phyloP scores from a whole-genome alignment of 2,888 invertebrate genomes.

The Mellilla xanthometata region DNA sequence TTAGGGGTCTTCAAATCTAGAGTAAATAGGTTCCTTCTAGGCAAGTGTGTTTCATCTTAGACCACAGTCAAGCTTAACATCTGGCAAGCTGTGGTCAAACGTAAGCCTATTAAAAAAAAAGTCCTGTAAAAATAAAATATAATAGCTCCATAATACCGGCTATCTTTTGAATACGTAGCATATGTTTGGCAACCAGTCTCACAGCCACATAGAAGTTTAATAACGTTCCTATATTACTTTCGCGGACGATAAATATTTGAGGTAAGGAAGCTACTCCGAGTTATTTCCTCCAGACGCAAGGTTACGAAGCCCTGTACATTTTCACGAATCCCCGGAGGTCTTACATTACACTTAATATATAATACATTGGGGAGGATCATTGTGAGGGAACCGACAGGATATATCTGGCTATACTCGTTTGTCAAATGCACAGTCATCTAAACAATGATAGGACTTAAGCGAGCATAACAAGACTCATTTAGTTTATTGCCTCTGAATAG shows the following conservation, averaged over 20 bases:
- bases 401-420: constrained; percentile 78
- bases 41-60: too few species aligned
- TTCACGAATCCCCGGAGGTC: constrained; percentile 63
- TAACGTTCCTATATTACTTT: constrained; percentile 28
- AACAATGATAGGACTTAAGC: constrained; percentile 58
- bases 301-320: constrained; percentile 61
- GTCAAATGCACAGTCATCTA: constrained; percentile 81
- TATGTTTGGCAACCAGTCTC: background rate
- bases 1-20: too few species aligned
- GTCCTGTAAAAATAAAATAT: too few species aligned
- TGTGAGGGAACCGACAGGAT: constrained; percentile 75
- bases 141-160: too few species aligned
- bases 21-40: too few species aligned
- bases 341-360: constrained; percentile 62
- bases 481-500: constrained; percentile 7
- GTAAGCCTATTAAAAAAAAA: too few species aligned
- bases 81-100: too few species aligned
- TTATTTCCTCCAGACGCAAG: constrained; percentile 47
- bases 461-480: constrained; percentile 22
- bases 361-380: constrained; percentile 77
- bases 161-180: background rate
- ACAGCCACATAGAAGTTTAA: constrained; percentile 16
- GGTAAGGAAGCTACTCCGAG: constrained; percentile 43
- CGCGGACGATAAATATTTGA: constrained; percentile 33
- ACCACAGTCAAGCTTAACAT: too few species aligned